A percentile compares a stretch with the other conserved stretches of the same genome.
Evolutionary conservation across 2,888 invertebrate species (phyloP).

Genomic region (Anaspis maculata): DNA sequence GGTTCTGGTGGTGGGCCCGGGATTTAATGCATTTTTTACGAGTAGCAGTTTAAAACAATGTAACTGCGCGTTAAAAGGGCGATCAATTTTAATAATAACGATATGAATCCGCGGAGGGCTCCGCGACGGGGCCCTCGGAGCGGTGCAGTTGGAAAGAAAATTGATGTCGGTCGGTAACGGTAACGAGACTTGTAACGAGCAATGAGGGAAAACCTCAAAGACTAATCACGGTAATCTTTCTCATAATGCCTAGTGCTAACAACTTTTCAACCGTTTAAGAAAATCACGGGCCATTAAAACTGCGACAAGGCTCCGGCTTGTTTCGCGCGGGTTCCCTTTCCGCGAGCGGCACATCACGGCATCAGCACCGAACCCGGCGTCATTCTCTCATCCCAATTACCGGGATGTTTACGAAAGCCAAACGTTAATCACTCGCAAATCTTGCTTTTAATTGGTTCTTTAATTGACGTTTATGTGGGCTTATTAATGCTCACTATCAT

Average conservation of each 20-base stretch:
- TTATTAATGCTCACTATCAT: slow-evolving; percentile 28
- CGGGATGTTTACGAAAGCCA: slow-evolving; percentile 35
- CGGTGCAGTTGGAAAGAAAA: too few relatives aligned
- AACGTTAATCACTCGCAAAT: slow-evolving; percentile 39
- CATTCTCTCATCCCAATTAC: slow-evolving; percentile 30
- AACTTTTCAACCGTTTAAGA: slow-evolving; percentile 44
- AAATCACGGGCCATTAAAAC: slow-evolving; percentile 42
- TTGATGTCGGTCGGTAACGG: slow-evolving; percentile 41
- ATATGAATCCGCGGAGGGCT: slow-evolving; percentile 37
- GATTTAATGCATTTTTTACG: slow-evolving; percentile 14
- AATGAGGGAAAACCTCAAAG: slow-evolving; percentile 40
- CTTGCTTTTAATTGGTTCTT: slow-evolving; percentile 38
- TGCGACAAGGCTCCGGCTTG: slow-evolving; percentile 36
- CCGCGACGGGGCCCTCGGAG: too few relatives aligned
- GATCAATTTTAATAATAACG: slow-evolving; percentile 38
- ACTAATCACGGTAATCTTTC: slow-evolving; percentile 42
- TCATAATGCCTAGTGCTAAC: slow-evolving; percentile 42
- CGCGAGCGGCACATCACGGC: too few relatives aligned
- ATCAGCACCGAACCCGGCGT: too few relatives aligned
- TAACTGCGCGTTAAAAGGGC: slow-evolving; percentile 30
- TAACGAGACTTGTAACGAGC: slow-evolving; percentile 39
- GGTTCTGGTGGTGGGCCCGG: slow-evolving; percentile 15
- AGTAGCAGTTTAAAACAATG: slow-evolving; percentile 26
- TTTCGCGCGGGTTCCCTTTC: slow-evolving; percentile 31
- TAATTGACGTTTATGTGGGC: slow-evolving; percentile 38